Base-by-base conservation (phyloP, 2,113 vertebrate species). In the Campylorhamphus procurvoides region DNA sequence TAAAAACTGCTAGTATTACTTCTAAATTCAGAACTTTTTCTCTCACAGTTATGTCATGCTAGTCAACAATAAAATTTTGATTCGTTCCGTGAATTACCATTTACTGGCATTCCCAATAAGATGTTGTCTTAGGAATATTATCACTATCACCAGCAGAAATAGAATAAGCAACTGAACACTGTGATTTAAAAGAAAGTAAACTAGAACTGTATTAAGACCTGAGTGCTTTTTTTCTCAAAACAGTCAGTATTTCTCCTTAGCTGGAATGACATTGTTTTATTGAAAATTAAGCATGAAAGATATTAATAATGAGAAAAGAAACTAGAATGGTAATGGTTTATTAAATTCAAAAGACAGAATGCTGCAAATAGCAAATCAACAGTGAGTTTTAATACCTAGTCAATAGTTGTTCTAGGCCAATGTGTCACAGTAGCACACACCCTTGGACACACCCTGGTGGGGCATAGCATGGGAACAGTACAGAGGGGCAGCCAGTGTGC, bases 381-480 rank as follows among this genome's bases (percentile, higher is more conserved):
- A 4, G 3, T 80, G 37, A 12, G 35, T 72, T 67, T 83, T 35
- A 33, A 76, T 33, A 55, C 27, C 24, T 55, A 37, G 29, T 31
- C 17, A 31, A 24, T 8, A 44, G 31, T 15, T 23, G 22, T 69
- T 25, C 17, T 19, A 39, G n/a, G 42, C 22, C 59, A 24, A 18
- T 42, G 9, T 31, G 46, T 35, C n/a, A 60, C 42, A 46, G 17
- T 10, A 63, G 42, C 12, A 35, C 7, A 7, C n/a, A 14, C 33
- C 24, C 19, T 77, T 33, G 53, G 46, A 64, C 37, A 37, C 37
- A 37, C 37, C 9, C 6, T 64, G 31, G 17, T 35, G 27, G 25
- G 18, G 6, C 12, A 28, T 1, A 56, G 50, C 14, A 12, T 2
- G 7, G 18, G 18, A 40, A 6, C 1, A 8, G 12, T 14, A 25